A percentile compares a stretch with the other conserved stretches of the same genome.
phyloP scores from a whole-genome alignment of 2,113 vertebrate species.

The Rissa tridactyla region DNA sequence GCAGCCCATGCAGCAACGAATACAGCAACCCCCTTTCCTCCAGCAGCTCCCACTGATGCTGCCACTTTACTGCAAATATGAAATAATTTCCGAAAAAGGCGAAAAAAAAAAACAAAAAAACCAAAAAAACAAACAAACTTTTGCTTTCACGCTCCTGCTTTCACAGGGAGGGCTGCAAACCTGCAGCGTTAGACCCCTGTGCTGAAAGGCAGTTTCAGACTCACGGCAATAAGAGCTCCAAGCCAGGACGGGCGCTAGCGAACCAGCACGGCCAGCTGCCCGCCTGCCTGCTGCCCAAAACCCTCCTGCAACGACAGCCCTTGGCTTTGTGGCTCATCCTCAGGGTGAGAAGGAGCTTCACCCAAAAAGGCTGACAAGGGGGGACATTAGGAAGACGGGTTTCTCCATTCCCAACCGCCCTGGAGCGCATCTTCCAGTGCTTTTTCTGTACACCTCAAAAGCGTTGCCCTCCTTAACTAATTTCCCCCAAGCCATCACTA shows the following conservation, averaged over 20 bases:
- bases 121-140: neutral
- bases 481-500: neutral
- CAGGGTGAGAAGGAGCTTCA: neutral
- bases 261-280: neutral
- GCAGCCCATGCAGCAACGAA: rapidly evolving
- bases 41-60: neutral
- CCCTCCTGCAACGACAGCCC: neutral
- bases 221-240: neutral
- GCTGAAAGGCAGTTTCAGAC: neutral
- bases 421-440: neutral
- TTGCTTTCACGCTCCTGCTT: neutral
- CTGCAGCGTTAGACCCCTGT: neutral
- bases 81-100: neutral
- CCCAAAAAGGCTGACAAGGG: neutral
- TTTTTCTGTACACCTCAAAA: neutral
- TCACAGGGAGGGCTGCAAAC: neutral
- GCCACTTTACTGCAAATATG: neutral
- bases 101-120: neutral
- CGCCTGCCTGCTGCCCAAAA: neutral
- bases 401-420: neutral
- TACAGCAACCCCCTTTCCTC: neutral
- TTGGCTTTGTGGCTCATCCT: neutral
- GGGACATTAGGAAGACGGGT: neutral
- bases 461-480: rapidly evolving
- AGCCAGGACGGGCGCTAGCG: neutral